Evolutionary conservation across 2,888 invertebrate species (phyloP), one percentile per base, ranked within the genome.

Genomic region (Aspidiotus rigidus): DNA sequence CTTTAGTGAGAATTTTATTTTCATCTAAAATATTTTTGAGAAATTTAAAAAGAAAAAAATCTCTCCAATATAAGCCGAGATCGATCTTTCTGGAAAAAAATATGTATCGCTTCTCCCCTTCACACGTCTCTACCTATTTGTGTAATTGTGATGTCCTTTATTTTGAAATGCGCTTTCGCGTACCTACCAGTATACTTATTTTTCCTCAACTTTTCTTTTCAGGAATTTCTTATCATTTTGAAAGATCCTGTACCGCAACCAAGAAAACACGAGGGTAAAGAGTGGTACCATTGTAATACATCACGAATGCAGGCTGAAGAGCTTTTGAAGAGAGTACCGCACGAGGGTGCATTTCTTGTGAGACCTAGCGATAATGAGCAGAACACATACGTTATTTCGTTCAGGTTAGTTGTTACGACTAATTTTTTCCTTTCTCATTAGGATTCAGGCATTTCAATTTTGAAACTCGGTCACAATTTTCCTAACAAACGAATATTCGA

Each of bases 281-380:
- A 90, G 74, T 97, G 96, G 96, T 97, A 89, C 81, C 92, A 93
- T 76, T 84, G 88, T 1, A 84, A 85, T 64, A 88, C 92, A 73
- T 86, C 87, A 16, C 83, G 94, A 71, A 83, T 84, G 9, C 86
- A 89, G 73, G 93, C 96, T 0, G 96, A 99, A 78, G 91, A 94
- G 73, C 84, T 93, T 77, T 79, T 99, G 70, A 87, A 88, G 73
- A 85, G 89, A 74, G 85, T 92, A 53, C 87, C 87, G 71, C 86
- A 86, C 7, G 94, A 98, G 77, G 98, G 98, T 0, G 94, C 97
- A 0, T 99, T 95, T 79, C 81, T 99, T 49, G 93, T 99, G 8
- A 81, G 99, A 69, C 90, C 91, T 6, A 93, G 92, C 76, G 93
- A 93, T 74, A 89, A 90, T 74, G 94, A 94, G 73, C 80, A 81